Evolutionary conservation across 2,888 invertebrate genomes (phyloP), one percentile per base, ranked within the genome.

Genomic region (Isoperla grammatica): DNA sequence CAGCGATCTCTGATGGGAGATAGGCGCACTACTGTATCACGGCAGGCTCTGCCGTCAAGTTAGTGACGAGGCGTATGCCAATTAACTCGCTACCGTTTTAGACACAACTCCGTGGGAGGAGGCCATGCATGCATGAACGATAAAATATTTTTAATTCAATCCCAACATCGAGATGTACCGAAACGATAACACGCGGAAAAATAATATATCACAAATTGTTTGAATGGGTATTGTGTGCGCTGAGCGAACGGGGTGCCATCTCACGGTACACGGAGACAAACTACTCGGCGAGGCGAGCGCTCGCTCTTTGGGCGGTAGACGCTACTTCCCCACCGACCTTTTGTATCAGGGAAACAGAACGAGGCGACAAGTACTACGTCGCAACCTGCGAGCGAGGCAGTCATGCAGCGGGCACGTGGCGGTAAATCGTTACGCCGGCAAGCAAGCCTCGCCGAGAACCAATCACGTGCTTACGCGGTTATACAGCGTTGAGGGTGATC

Each of bases 281-380:
- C 29, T 6, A 6, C 29, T 4, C 5, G 5, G 8, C 29, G 4
- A 2, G 12, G 37, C 17, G 17, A 15, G 53, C 53, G 53, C 53
- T 53, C 53, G 37, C 53, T 53, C 53, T 53, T 53, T 53, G 15
- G 53, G 17, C 53, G 37, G 22, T 15, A 19, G 53, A 53, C 20
- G 53, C 53, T 53, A 53, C 53, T 53, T 45, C 53, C 11, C 37
- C 9, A 6, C 12, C 53, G 53, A 37, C 39, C 53, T n/a, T 3
- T 4, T 15, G 12, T 37, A 53, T 20, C 37, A 53, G 53, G 53
- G 19, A 37, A 37, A 39, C 53, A 53, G 53, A 37, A 39, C 11
- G 15, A 50, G 29, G 15, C 29, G 15, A 50, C 29, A 50, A 23
- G 49, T 12, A 22, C 13, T n/a, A 29, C 49, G 22, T 50, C 49